A percentile compares a stretch with the other conserved stretches of the same genome.
Evolutionary conservation across 2,888 invertebrate species (phyloP).

Genomic region (Smittia sp.): DNA sequence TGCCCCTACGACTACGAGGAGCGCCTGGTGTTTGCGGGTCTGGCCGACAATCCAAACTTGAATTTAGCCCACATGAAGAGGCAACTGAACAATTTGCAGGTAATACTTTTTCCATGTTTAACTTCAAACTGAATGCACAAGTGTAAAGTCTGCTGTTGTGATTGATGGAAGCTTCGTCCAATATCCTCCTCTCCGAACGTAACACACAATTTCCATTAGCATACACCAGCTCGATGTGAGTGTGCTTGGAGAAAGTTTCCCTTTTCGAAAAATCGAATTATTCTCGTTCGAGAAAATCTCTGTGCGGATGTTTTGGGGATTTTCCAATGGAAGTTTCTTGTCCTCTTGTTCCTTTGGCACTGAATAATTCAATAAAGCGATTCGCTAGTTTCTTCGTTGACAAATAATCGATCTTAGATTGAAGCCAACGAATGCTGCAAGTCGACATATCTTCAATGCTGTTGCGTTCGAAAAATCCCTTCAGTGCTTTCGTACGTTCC

Average conservation of each 20-base stretch:
- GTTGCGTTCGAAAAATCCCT: too few species aligned
- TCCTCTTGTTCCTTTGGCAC: too few species aligned
- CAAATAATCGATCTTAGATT: too few species aligned
- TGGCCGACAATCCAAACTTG: conserved; percentile 76
- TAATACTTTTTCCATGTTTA: conserved; percentile 44
- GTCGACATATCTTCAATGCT: too few species aligned
- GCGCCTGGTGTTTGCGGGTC: conserved; percentile 82
- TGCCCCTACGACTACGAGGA: conserved; percentile 95
- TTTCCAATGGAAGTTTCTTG: too few species aligned
- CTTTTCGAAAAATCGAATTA: conserved; percentile 34
- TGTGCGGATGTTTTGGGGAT: not conserved
- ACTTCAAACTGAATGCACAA: conserved; percentile 1
- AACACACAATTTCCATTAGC: conserved; percentile 40
- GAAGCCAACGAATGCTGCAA: too few species aligned
- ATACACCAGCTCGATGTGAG: not conserved
- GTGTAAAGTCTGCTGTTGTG: conserved; percentile 28
- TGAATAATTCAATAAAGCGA: too few species aligned
- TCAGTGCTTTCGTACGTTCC: too few species aligned
- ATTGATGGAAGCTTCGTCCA: conserved; percentile 35
- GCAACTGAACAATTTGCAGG: conserved; percentile 73
- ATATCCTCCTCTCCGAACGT: conserved; percentile 22
- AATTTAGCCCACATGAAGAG: conserved; percentile 82
- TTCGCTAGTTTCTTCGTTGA: too few species aligned
- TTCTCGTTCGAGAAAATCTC: not conserved
- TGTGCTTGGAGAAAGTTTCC: conserved; percentile 17